A percentile compares a stretch with the other conserved stretches of the same genome.
Conservation (phyloP, 1,140 invertebrate genomes). For the Brevipalpus yothersi region DNA sequence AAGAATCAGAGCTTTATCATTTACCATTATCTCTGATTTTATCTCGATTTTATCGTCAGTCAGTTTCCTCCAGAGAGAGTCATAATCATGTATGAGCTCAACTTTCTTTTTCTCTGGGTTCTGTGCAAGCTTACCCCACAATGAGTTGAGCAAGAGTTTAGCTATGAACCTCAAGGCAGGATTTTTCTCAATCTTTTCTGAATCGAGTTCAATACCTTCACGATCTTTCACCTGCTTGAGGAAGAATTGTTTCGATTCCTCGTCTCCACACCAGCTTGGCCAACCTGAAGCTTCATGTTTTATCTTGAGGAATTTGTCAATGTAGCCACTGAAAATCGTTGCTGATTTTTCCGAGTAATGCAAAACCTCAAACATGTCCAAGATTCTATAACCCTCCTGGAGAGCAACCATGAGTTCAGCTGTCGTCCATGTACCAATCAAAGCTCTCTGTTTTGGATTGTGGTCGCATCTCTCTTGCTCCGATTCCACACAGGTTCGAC, state of each 20-base stretch:
- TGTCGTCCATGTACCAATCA: background rate
- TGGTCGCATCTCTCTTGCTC: background rate
- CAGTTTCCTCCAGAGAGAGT: background rate
- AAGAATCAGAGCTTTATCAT: background rate
- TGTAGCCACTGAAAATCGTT: background rate
- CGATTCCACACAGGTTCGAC: slow-evolving; percentile 9
- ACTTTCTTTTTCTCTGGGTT: background rate
- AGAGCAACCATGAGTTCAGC: background rate
- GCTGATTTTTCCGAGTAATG: background rate
- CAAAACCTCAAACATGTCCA: background rate
- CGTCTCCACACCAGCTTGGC: background rate
- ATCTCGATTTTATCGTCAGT: background rate
- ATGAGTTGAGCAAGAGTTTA: background rate
- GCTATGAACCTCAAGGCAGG: background rate
- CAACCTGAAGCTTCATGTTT: background rate
- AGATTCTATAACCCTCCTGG: background rate
- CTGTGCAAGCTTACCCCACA: background rate
- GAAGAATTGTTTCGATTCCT: background rate
- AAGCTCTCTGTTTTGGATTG: background rate
- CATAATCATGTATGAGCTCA: background rate
- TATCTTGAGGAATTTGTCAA: background rate
- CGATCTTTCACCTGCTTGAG: background rate
- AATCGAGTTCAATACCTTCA: background rate
- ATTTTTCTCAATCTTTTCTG: background rate
- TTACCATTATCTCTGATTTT: background rate